Conservation (phyloP, 2,888 invertebrate species). For the Tuta absoluta region DNA sequence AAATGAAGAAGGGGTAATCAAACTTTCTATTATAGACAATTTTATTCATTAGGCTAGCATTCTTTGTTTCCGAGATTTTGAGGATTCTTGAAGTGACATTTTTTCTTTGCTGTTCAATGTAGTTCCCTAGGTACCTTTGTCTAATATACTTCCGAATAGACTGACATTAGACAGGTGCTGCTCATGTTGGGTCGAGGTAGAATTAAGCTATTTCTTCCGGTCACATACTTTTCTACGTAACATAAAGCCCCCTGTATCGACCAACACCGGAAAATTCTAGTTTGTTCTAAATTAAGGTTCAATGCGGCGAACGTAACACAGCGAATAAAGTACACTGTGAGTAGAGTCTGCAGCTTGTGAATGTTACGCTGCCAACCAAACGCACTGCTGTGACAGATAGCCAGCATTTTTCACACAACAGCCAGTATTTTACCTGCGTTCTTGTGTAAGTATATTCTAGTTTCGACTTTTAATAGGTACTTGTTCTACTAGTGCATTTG, state of each 20-base stretch:
- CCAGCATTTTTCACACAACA: slow-evolving; percentile 32
- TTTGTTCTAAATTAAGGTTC: slow-evolving; percentile 3
- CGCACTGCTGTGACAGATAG: slow-evolving; percentile 26
- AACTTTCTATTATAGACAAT: too few relatives aligned
- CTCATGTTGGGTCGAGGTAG: too few relatives aligned
- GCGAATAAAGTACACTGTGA: slow-evolving; percentile 1
- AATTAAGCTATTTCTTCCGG: not conserved
- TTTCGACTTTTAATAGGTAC: too few relatives aligned
- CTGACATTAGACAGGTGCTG: too few relatives aligned
- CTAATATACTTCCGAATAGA: too few relatives aligned
- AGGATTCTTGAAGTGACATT: too few relatives aligned
- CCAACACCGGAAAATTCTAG: not conserved
- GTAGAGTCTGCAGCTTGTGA: slow-evolving; percentile 22
- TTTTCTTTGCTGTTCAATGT: too few relatives aligned
- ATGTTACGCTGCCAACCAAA: slow-evolving; percentile 27
- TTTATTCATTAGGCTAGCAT: too few relatives aligned
- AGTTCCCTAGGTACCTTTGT: too few relatives aligned
- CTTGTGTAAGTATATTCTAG: not conserved
- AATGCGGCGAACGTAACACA: not conserved
- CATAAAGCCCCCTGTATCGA: not conserved
- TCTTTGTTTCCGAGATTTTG: too few relatives aligned
- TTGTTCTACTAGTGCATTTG: too few relatives aligned
- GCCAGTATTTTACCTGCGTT: slow-evolving; percentile 28
- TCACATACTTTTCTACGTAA: not conserved
- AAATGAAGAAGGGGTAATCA: too few relatives aligned